Evolutionary conservation across 2,113 vertebrate species (phyloP), one percentile per base, ranked within the genome.

Genomic region (Oxygymnocypris stewartii): DNA sequence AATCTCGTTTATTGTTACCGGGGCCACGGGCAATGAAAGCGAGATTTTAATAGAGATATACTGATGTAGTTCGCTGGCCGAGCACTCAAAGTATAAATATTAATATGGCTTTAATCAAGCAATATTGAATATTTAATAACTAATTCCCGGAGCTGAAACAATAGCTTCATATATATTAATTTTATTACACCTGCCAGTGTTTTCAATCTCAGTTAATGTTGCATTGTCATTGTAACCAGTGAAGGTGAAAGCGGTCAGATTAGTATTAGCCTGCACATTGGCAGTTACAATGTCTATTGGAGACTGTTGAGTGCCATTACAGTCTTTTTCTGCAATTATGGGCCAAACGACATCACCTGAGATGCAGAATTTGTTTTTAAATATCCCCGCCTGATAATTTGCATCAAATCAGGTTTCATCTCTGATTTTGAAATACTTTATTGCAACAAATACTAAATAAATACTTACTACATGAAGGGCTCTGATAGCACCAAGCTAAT

Each of bases 261-360:
- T 89, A 12, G 0, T 0, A 63, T 93, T 44, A 0, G 0, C 0
- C 2, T 12, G 0, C 2, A 88, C 90, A 0, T 4, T 11, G 0
- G n/a, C 0, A 0, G 92, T 69, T 6, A 79, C 20, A 3, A 96
- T 95, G 89, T 96, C 0, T 8, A 96, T 92, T 8, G 95, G 95
- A 1, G 95, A 96, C 87, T 96, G 95, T 0, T 87, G 87, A 5
- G 1, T 89, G 16, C 94, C 91, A 0, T 84, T 93, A 85, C 95
- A 95, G 5, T 18, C 16, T 0, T 11, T 0, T 1, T 86, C 0
- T 9, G 13, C 2, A 28, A 89, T 51, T n/a, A 0, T 6, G 0
- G 92, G 0, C 94, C 94, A 94, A 0, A 1, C 51, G 0, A 28
- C 3, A 3, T n/a, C 11, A 65, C 37, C 79, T 88, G 37, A 25